Base-by-base conservation (phyloP, 2,888 invertebrate genomes). In the Papilio demoleus region DNA sequence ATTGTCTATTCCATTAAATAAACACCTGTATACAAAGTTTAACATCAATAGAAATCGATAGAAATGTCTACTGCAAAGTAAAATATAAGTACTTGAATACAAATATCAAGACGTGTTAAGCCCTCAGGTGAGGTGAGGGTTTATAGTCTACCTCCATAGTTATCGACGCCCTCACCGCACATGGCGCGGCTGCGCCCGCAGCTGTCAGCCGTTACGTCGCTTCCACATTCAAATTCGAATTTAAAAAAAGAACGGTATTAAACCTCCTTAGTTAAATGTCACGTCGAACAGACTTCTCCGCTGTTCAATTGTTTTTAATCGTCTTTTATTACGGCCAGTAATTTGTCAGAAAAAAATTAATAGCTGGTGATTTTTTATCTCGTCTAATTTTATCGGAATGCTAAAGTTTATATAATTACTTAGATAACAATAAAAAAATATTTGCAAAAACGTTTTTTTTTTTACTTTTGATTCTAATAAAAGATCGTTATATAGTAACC, bases 201-300 rank as follows among this genome's bases (percentile, higher is more conserved):
- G 81, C 84, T 86, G 86, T 77, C 81, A 77, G 71, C 81, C 83
- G 84, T 86, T 81, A 83, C 75, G 69, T 50, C 67, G 68, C 65
- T 72, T 72, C 80, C 77, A 76, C 76, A 71, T 81, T 83, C 77
- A 80, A 84, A 82, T 82, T 81, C 75, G 71, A 79, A 72, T 34
- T 27, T 22, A 42, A 50, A 47, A 60, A 50, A 60, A 66, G 34
- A 17, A 36, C 45, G 22, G 14, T 12, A 4, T 12, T 47, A 34
- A 59, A 42, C 40, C 65, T 65, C 24, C 17, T 38, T 62, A 27
- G 34, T 27, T 58, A 58, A 65, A 58, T 65, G 58, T 58, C 65
- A 65, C 42, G 42, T 42, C 9, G 42, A 58, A 17, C 40, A 36
- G 19, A 14, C 36, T 36, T 31, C 53, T 8, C 24, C 62, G 53